Base-by-base conservation (phyloP, 2,888 invertebrate species). In the Lypha dubia region DNA sequence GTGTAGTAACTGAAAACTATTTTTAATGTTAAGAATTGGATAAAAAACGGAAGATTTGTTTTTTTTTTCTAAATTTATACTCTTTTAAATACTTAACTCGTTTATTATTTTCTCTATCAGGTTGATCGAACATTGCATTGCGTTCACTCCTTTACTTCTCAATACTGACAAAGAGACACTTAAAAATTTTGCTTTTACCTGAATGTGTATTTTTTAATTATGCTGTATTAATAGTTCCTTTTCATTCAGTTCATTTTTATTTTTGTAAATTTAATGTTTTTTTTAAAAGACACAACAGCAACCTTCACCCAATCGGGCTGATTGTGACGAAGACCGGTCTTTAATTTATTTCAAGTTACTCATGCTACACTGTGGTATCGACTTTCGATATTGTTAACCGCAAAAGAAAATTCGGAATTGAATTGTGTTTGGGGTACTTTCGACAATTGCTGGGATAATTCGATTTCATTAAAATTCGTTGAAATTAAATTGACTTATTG, bases 401-500 rank as follows among this genome's bases (percentile, higher is more conserved):
- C n/a, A 20, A 9, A 49, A n/a, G n/a, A n/a, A 20, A 11, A 51
- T 11, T 9, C 32, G 32, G 58, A 71, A 71, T 58, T 71, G 20
- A 58, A 32, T 71, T 46, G n/a, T 28, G 56, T 8, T 20, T 63
- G 74, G 28, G 41, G 41, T 60, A 49, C 3, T 28, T 9, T 17
- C 38, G 38, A 41, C n/a, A 63, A 62, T 38, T 51, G 38, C 1
- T 24, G 41, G 28, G 65, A 22, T 20, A 71, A 58, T 58, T 58
- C 32, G 58, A 44, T 32, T 71, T 56, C 24, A 71, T 71, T 56
- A 22, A n/a, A 71, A 58, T 9, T 17, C 20, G n/a, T 44, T 44
- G 17, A 71, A 71, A 58, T 56, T 71, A 58, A 56, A 71, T 58
- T 71, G 71, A 70, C 20, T 53, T 15, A n/a, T 24, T 17, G 24